Conservation (phyloP, 2,113 vertebrate genomes). For the Mirza zaza region DNA sequence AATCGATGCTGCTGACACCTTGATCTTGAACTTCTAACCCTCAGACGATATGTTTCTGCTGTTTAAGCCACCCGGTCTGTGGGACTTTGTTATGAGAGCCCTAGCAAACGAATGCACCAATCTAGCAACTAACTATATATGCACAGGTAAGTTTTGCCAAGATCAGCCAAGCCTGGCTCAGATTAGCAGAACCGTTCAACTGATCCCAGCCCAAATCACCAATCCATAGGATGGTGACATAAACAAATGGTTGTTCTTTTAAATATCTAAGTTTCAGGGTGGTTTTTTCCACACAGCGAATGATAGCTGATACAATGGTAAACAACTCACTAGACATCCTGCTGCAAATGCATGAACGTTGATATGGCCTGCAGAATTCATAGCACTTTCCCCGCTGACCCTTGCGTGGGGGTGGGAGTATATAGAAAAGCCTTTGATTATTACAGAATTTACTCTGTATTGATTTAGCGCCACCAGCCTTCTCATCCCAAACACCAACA, state of each 20-base stretch:
- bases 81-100: background rate
- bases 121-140: background rate
- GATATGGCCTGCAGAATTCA: background rate
- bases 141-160: background rate
- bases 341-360: background rate
- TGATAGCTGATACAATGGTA: background rate
- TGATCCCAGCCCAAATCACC: background rate
- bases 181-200: background rate
- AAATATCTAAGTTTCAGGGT: background rate
- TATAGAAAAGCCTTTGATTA: background rate
- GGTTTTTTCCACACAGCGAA: background rate
- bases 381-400: background rate
- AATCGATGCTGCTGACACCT: background rate
- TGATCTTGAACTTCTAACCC: background rate
- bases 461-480: background rate
- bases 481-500: background rate
- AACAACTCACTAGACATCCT: background rate
- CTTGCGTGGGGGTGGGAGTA: too few relatives aligned
- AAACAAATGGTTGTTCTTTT: background rate
- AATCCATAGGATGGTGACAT: background rate
- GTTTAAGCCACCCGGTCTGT: background rate
- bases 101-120: background rate
- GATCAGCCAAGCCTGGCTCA: background rate
- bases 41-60: background rate
- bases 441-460: background rate